Percentiles rank a stretch among this genome's conserved stretches.
These are phyloP conservation scores for Drosophila affinis DNA, from an alignment of 2,888 invertebrate genomes.

Conservation along the genomic window DNA sequence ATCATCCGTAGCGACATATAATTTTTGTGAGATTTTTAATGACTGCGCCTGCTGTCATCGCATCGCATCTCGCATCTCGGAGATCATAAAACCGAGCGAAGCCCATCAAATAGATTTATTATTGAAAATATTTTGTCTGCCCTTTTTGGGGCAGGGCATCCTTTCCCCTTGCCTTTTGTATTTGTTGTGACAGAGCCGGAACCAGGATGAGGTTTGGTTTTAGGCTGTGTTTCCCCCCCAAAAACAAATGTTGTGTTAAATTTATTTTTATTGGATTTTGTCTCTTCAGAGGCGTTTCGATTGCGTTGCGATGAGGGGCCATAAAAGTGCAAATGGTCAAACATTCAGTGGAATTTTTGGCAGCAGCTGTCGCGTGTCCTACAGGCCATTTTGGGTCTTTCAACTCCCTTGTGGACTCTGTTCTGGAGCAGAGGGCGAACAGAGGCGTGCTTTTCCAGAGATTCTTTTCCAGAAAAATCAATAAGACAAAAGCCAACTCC, in stretches of 20 bases:
- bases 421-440: not conserved
- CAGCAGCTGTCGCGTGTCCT: not conserved
- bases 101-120: constrained; percentile 80
- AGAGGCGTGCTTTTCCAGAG: not conserved
- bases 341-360: constrained; percentile 21
- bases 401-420: not conserved
- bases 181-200: constrained; percentile 60
- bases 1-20: constrained; percentile 71
- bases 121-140: constrained; percentile 75
- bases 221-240: constrained; percentile 6
- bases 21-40: constrained; percentile 78
- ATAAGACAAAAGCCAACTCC: not conserved
- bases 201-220: constrained; percentile 23
- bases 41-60: constrained; percentile 74
- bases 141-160: constrained; percentile 26
- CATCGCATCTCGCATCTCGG: not conserved
- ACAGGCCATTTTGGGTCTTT: too few species aligned
- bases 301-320: constrained; percentile 57
- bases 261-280: constrained; percentile 73
- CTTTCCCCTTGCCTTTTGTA: constrained; percentile 53
- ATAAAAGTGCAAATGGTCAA: constrained; percentile 70
- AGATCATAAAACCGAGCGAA: constrained; percentile 53
- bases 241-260: constrained; percentile 72
- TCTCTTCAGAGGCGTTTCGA: constrained; percentile 54
- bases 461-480: not conserved